These are phyloP conservation scores for Sebastes iracundus DNA, from an alignment of 2,797 vertebrate genomes.

Conservation along the genomic window DNA sequence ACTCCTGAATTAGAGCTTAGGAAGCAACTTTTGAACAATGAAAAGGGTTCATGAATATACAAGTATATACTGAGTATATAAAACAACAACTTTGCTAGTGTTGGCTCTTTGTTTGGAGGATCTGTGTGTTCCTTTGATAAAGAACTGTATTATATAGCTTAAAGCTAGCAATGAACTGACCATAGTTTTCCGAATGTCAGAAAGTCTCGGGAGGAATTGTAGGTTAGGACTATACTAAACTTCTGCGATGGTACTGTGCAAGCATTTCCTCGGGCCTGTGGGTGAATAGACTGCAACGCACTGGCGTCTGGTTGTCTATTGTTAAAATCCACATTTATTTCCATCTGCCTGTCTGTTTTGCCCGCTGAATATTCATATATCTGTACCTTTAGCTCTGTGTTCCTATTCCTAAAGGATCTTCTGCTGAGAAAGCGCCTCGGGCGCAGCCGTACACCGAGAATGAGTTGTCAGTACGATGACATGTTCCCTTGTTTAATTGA, in stretches of 20 bases:
- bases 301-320: conserved; percentile 13
- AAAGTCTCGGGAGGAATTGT: not conserved
- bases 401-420: conserved; percentile 55
- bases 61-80: not conserved
- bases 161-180: not conserved
- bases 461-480: conserved; percentile 52
- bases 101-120: not conserved
- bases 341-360: not conserved
- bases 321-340: conserved; percentile 31
- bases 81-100: not conserved
- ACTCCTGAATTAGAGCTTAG: not conserved
- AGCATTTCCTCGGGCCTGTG: not conserved
- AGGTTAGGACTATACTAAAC: not conserved
- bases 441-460: conserved; percentile 32
- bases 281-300: conserved; percentile 5
- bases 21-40: not conserved
- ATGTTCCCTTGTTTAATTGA: conserved; percentile 66
- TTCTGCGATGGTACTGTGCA: not conserved
- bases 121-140: not conserved
- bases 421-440: conserved; percentile 45
- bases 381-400: conserved; percentile 50
- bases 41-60: not conserved
- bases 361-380: conserved; percentile 62
- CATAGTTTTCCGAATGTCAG: not conserved
- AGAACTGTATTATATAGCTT: not conserved